Conservation (phyloP, 2,888 invertebrate genomes). For the Pristionchus japonicus region DNA sequence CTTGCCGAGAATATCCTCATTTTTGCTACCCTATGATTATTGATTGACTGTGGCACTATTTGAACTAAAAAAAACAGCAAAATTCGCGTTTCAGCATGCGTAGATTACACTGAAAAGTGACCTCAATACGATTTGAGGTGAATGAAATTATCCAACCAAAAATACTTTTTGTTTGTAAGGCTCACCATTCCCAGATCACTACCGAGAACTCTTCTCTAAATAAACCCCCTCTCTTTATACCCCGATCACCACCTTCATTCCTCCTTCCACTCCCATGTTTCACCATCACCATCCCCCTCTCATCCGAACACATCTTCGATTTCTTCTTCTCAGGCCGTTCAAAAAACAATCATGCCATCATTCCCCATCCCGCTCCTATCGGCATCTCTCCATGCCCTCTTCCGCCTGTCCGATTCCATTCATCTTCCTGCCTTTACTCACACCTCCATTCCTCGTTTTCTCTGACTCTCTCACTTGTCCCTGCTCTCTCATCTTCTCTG, state of each 20-base stretch:
- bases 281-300: background rate
- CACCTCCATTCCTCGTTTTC: background rate
- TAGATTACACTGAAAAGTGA: too few relatives aligned
- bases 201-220: too few relatives aligned
- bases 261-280: too few relatives aligned
- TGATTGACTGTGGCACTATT: too few relatives aligned
- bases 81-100: background rate
- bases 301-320: background rate
- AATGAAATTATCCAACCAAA: too few relatives aligned
- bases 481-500: conserved; percentile 27
- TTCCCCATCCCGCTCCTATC: background rate
- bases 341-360: background rate
- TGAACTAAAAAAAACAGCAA: too few relatives aligned
- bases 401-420: conserved; percentile 36
- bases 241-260: background rate
- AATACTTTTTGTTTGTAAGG: too few relatives aligned
- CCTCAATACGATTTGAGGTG: too few relatives aligned
- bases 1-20: background rate
- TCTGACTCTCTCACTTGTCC: background rate
- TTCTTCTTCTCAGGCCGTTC: too few relatives aligned
- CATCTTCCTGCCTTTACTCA: background rate
- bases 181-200: too few relatives aligned
- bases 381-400: conserved; percentile 14
- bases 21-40: background rate
- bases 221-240: background rate